These are phyloP conservation scores for Tinea trinotella DNA, from an alignment of 2,888 invertebrate genomes.

Conservation along the genomic window DNA sequence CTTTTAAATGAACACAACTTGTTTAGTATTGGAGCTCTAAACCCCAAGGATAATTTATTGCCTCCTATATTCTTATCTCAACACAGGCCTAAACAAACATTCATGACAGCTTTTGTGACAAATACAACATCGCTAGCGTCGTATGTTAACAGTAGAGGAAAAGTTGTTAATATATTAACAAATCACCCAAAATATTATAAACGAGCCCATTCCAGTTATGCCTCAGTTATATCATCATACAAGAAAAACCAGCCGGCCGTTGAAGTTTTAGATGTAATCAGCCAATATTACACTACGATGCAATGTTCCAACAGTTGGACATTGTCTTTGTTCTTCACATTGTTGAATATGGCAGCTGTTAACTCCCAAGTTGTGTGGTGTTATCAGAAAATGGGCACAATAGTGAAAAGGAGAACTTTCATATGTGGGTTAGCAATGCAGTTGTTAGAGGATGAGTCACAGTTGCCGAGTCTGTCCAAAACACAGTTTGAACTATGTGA, in stretches of 20 bases:
- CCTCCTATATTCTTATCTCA: conserved; percentile 49
- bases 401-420: conserved; percentile 43
- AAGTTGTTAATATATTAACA: conserved; percentile 45
- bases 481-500: no score
- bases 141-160: conserved; percentile 41
- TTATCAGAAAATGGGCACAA: conserved; percentile 32
- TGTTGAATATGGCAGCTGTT: conserved; percentile 55
- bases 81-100: conserved; percentile 38
- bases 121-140: conserved; percentile 44
- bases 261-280: conserved; percentile 53
- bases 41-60: conserved; percentile 43
- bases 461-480: no score
- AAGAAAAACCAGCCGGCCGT: conserved; percentile 51
- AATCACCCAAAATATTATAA: conserved; percentile 52
- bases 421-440: conserved; percentile 48
- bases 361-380: conserved; percentile 62
- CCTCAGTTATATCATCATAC: conserved; percentile 45
- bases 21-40: conserved; percentile 43
- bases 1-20: conserved; percentile 43
- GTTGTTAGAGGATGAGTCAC: conserved; percentile 36
- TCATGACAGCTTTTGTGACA: conserved; percentile 49
- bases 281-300: conserved; percentile 60
- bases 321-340: conserved; percentile 50
- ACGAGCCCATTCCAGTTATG: conserved; percentile 36
- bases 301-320: conserved; percentile 61